A percentile compares a stretch with the other conserved stretches of the same genome.
Conservation (phyloP, 2,113 vertebrate species). For the Prietella phreatophila region DNA sequence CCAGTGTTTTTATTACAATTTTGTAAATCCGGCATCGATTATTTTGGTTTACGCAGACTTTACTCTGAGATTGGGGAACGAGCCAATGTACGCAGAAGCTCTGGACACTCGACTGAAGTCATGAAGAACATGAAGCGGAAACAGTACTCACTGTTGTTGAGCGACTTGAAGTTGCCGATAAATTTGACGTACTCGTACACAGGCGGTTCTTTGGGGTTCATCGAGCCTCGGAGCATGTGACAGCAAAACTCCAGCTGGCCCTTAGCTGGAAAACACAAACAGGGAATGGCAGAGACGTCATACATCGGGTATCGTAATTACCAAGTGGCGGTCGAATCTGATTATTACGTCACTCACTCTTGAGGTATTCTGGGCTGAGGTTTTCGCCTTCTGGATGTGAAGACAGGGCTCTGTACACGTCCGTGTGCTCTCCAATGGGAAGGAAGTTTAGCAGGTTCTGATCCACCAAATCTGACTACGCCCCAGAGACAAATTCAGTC, state of each 20-base stretch:
- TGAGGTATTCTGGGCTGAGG: slow-evolving; percentile 87
- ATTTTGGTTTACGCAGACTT: no score
- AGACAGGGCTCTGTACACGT: slow-evolving; percentile 91
- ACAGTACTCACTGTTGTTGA: slow-evolving; percentile 82
- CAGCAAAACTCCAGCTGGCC: slow-evolving; percentile 97
- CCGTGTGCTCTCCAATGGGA: slow-evolving; percentile 90
- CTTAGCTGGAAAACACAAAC: slow-evolving; percentile 75
- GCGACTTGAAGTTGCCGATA: slow-evolving; percentile 95
- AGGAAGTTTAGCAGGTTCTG: slow-evolving; percentile 99
- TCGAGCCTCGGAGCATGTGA: slow-evolving; percentile 93
- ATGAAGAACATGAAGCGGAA: background rate
- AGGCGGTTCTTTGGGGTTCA: slow-evolving; percentile 87
- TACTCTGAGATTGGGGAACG: background rate
- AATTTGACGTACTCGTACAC: slow-evolving; percentile 96
- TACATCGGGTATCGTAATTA: background rate
- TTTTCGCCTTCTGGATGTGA: slow-evolving; percentile 86
- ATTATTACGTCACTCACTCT: slow-evolving; percentile 80
- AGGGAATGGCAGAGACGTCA: background rate
- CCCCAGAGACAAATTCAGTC: slow-evolving; percentile 53
- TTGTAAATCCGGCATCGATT: no score
- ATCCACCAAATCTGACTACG: slow-evolving; percentile 95
- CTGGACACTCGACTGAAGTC: background rate
- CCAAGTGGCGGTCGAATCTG: background rate
- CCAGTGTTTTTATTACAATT: no score
- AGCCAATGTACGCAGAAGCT: background rate